phyloP scores from a whole-genome alignment of 2,113 vertebrate species.

The Pachycephala philippinensis region DNA sequence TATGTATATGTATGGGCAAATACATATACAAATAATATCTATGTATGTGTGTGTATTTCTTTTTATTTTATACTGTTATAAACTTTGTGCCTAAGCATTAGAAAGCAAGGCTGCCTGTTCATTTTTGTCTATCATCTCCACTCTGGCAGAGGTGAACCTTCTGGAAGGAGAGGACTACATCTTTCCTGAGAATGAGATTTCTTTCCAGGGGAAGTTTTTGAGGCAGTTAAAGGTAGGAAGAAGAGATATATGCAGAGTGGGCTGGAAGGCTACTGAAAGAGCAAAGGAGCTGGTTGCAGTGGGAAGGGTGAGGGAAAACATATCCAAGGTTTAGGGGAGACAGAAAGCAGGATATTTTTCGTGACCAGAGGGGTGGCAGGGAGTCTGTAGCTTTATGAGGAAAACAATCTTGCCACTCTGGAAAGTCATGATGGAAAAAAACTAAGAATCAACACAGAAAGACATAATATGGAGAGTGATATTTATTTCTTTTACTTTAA shows the following conservation, averaged over 20 bases:
- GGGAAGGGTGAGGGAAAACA: fast-evolving
- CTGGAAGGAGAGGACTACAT: neutral
- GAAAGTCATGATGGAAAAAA: neutral
- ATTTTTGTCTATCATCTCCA: neutral
- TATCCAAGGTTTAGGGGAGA: neutral
- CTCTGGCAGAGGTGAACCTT: neutral
- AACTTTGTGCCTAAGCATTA: neutral
- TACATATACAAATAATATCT: neutral
- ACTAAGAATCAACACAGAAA: neutral
- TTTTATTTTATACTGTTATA: neutral
- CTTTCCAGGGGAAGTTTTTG: neutral
- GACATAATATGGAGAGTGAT: neutral
- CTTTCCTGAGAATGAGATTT: neutral
- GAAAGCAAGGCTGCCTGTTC: neutral
- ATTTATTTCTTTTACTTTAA: neutral
- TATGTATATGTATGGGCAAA: neutral
- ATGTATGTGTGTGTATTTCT: neutral
- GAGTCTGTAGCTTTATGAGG: neutral
- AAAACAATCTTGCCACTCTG: neutral
- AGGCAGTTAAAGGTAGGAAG: neutral
- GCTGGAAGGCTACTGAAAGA: neutral
- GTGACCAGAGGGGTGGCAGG: neutral
- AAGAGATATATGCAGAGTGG: fast-evolving
- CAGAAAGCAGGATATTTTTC: neutral
- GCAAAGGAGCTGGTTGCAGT: neutral